Conservation (phyloP, 2,797 vertebrate genomes). For the Chiloscyllium punctatum region DNA sequence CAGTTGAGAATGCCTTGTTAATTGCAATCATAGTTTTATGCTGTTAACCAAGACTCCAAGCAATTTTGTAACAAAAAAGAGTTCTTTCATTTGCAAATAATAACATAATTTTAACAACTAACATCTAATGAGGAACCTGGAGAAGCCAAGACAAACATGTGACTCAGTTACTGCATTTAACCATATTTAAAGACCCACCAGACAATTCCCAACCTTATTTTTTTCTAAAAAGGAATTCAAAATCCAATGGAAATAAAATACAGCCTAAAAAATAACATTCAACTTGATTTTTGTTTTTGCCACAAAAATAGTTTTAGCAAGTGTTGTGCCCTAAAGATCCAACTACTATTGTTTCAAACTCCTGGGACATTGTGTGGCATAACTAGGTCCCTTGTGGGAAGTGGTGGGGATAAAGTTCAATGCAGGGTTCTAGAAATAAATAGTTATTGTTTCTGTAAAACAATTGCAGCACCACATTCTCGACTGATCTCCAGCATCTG, state of each 20-base stretch:
- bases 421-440: not conserved
- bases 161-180: not conserved
- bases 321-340: not conserved
- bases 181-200: not conserved
- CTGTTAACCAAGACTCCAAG: not conserved
- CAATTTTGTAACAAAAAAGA: not conserved
- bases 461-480: too few relatives aligned
- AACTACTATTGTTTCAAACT: not conserved
- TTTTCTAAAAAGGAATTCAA: not conserved
- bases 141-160: not conserved
- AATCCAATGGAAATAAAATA: conserved; percentile 20
- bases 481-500: too few relatives aligned
- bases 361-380: not conserved
- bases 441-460: not conserved
- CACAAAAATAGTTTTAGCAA: not conserved
- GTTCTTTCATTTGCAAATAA: not conserved
- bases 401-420: too few relatives aligned
- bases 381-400: not conserved
- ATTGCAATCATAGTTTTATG: not conserved
- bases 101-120: not conserved
- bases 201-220: not conserved
- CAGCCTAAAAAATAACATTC: not conserved
- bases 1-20: not conserved
- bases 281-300: not conserved
- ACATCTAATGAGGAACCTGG: not conserved